phyloP scores from a whole-genome alignment of 1,140 invertebrate species.

The Drosophila sucinea region DNA sequence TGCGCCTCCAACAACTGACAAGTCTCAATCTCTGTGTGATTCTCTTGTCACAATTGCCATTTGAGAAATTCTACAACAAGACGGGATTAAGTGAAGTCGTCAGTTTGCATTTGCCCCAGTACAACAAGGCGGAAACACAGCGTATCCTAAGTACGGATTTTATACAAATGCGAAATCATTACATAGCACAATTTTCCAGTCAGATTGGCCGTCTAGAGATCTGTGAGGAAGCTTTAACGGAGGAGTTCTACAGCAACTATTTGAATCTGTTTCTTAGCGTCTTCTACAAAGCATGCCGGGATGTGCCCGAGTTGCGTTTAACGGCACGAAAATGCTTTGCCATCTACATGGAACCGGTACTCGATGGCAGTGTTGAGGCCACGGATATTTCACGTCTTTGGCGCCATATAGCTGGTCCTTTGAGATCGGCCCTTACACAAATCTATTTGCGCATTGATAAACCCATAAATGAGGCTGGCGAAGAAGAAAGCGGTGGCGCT shows the following conservation, averaged over 20 bases:
- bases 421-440: conserved; percentile 89
- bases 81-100: conserved; percentile 89
- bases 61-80: conserved; percentile 90
- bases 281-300: conserved; percentile 91
- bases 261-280: conserved; percentile 91
- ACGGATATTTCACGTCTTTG: conserved; percentile 89
- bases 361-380: conserved; percentile 84
- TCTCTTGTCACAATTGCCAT: conserved; percentile 90
- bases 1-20: conserved; percentile 89
- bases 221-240: conserved; percentile 50
- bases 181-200: conserved; percentile 22
- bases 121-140: conserved; percentile 90
- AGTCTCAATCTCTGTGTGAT: conserved; percentile 89
- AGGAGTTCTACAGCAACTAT: conserved; percentile 90
- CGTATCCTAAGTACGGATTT: conserved; percentile 87
- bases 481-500: conserved; percentile 10
- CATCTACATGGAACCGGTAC: conserved; percentile 90
- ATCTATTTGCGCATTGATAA: conserved; percentile 89
- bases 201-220: conserved; percentile 33
- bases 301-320: conserved; percentile 91
- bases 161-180: conserved; percentile 39
- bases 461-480: neutral
- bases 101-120: conserved; percentile 91
- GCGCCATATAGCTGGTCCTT: conserved; percentile 89
- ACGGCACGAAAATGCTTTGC: conserved; percentile 88